Evolutionary conservation across 2,113 vertebrate genomes (phyloP), one percentile per base, ranked within the genome.

Genomic region (Turnix velox): DNA sequence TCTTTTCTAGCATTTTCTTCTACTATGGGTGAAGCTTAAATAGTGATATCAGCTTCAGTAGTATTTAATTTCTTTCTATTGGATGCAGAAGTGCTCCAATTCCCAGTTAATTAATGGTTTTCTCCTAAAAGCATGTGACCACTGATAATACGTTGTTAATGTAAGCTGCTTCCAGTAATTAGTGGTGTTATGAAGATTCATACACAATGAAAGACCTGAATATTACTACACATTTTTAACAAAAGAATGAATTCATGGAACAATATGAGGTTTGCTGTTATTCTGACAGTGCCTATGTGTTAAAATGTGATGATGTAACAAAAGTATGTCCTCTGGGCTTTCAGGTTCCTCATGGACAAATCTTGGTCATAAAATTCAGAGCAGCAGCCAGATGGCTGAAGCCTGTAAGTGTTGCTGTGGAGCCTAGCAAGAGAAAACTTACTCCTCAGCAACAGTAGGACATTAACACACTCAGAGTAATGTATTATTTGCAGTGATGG

Each of bases 281-380:
- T 25, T 77, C 63, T 63, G 33, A 51, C 4, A 15, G 61, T 63
- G 27, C 16, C 2, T 48, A 1, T 18, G 11, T 52, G 22, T 88
- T 71, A 77, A 57, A 81, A 86, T 1, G 1, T 4, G 3, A 35
- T 14, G 18, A 7, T n/a, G 17, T 42, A 54, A 78, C 51, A 52
- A 57, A 84, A 66, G 40, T 8, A 25, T 45, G 10, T 65, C 33
- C 85, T 87, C 28, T 31, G 84, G 75, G 40, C 39, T 74, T 88
- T 62, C 55, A 75, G 48, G 59, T 88, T 90, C 39, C 83, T 95
- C 37, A 52, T 20, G 71, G 68, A 39, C 27, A 86, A 55, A 88
- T 80, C 72, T 80, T 77, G 72, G 85, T 72, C 86, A 52, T 55
- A 88, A 92, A 88, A 93, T 68, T 89, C 92, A 74, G 37, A 83